Conservation (phyloP, 2,797 vertebrate species). For the Liasis olivaceus region DNA sequence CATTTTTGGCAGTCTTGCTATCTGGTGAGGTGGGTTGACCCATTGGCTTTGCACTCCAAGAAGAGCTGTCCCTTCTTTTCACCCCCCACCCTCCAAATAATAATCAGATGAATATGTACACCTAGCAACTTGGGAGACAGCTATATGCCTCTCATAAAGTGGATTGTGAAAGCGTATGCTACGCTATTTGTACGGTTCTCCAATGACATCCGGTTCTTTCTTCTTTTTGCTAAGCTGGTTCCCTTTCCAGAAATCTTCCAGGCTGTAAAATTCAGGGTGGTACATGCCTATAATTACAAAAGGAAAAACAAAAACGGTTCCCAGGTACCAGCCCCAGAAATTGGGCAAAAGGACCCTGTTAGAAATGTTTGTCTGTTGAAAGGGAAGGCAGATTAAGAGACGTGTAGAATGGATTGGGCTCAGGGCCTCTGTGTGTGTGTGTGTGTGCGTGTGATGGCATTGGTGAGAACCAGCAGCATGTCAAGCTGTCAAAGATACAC, state of each 20-base stretch:
- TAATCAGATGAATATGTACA: too few relatives aligned
- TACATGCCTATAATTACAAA: not conserved
- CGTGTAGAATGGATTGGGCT: not conserved
- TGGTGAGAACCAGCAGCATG: not conserved
- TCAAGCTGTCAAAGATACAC: slow-evolving; percentile 30
- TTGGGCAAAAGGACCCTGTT: not conserved
- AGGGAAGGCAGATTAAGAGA: not conserved
- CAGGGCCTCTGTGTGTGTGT: not conserved
- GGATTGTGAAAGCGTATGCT: not conserved
- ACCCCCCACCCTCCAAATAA: too few relatives aligned
- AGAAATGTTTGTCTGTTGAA: not conserved
- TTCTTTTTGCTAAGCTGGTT: not conserved
- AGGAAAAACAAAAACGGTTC: not conserved
- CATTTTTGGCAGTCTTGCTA: too few relatives aligned
- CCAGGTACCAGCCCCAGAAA: not conserved
- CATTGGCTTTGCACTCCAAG: too few relatives aligned
- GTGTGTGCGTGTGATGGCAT: not conserved
- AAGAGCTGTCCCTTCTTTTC: too few relatives aligned
- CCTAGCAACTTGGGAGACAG: too few relatives aligned
- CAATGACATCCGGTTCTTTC: not conserved
- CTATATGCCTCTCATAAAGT: not conserved
- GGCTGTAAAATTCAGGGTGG: not conserved
- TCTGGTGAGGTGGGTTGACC: too few relatives aligned
- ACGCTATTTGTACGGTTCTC: not conserved
- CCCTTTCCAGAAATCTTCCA: not conserved